Evolutionary conservation across 2,113 vertebrate species (phyloP).

Genomic region (Urocitellus parryii): DNA sequence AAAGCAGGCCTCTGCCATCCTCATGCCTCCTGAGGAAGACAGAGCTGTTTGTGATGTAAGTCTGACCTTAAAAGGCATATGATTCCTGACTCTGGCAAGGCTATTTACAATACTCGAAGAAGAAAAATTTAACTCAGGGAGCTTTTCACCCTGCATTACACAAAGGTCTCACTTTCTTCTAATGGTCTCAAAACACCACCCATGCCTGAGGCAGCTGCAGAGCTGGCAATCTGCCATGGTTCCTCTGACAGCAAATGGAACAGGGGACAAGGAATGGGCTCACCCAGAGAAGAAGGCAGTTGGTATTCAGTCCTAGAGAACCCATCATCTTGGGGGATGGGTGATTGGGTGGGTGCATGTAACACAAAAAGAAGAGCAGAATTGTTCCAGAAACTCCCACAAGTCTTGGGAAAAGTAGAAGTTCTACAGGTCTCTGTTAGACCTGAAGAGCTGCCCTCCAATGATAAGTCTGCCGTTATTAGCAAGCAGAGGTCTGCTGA

Average conservation of each 20-base stretch:
- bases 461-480: accelerated
- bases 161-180: not conserved
- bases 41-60: accelerated
- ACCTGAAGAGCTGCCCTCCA: not conserved
- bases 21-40: accelerated
- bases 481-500: accelerated
- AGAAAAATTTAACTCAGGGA: not conserved
- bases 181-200: accelerated
- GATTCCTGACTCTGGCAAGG: accelerated
- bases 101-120: not conserved
- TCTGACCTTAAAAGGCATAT: not conserved
- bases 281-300: not conserved
- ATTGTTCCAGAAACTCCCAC: not conserved
- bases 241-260: not conserved
- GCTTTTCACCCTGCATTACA: not conserved
- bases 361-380: not conserved
- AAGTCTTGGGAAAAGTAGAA: not conserved
- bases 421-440: accelerated
- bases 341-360: not conserved
- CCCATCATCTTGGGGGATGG: not conserved
- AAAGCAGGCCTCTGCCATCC: too few species aligned
- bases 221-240: not conserved
- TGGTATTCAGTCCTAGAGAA: not conserved
- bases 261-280: not conserved
- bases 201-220: too few species aligned